These are phyloP conservation scores for Arrhamphus sclerolepis DNA, from an alignment of 2,797 vertebrate genomes.

Conservation along the genomic window DNA sequence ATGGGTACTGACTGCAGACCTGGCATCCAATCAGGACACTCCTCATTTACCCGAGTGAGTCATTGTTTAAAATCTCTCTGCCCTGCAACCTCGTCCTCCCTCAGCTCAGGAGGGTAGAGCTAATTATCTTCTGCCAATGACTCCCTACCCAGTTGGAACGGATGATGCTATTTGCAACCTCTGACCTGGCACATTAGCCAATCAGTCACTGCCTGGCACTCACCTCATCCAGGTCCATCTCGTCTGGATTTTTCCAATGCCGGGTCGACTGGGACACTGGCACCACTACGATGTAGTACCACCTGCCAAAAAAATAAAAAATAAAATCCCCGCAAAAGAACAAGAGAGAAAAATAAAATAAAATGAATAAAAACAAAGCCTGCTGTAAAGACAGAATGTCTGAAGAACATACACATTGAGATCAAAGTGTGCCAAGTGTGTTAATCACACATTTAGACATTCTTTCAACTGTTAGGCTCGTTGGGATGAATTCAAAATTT, in stretches of 20 bases:
- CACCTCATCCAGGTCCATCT: conserved; percentile 96
- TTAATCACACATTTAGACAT: conserved; percentile 43
- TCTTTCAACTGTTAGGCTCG: conserved; percentile 21
- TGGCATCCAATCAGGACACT: conserved; percentile 57
- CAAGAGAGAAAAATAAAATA: too few species aligned
- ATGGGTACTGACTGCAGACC: conserved; percentile 54
- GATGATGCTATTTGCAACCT: conserved; percentile 48
- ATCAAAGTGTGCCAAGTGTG: conserved; percentile 40
- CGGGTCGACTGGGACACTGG: conserved; percentile 81
- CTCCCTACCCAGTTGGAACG: conserved; percentile 66
- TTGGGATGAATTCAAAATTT: conserved; percentile 46
- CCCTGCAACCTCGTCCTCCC: conserved; percentile 23
- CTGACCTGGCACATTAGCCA: conserved; percentile 61
- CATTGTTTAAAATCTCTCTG: conserved; percentile 60
- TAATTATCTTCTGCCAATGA: conserved; percentile 65
- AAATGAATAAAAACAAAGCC: conserved; percentile 34
- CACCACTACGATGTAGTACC: conserved; percentile 97
- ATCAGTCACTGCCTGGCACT: conserved; percentile 66
- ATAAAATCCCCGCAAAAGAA: conserved; percentile 6
- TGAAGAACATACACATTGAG: conserved; percentile 22
- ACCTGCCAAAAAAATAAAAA: conserved; percentile 78
- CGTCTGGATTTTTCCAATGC: conserved; percentile 90
- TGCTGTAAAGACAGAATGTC: conserved; percentile 35
- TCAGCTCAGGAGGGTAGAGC: conserved; percentile 47
- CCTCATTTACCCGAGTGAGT: conserved; percentile 52